Percentiles rank a stretch among this genome's conserved stretches.
Conservation (phyloP, 2,797 vertebrate species). For the Apodemus agrarius region DNA sequence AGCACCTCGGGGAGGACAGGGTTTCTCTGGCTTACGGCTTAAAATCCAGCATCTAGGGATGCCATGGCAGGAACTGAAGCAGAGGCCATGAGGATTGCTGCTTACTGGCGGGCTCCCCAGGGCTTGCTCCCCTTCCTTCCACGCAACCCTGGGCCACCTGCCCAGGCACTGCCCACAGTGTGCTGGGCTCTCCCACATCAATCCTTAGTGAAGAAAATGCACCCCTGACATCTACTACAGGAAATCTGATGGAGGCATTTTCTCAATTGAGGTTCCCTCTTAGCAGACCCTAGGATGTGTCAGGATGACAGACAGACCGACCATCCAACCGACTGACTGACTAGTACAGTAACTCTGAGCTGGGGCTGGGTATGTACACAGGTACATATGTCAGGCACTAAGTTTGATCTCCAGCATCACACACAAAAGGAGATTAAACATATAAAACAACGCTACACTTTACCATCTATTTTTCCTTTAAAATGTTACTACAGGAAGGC, state of each 20-base stretch:
- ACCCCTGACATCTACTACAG: too few relatives aligned
- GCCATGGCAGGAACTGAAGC: background rate
- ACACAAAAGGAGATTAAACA: slow-evolving; percentile 44
- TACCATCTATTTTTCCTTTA: slow-evolving; percentile 29
- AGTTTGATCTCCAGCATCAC: background rate
- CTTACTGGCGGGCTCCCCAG: background rate
- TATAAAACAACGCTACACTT: slow-evolving; percentile 19
- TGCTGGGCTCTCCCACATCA: background rate
- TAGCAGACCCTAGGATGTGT: background rate
- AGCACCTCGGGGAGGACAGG: background rate
- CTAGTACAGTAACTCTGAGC: background rate
- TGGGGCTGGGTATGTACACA: background rate
- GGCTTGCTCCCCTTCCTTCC: background rate
- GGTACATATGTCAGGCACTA: background rate
- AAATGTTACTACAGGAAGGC: background rate
- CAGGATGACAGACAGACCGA: background rate
- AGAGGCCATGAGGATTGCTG: background rate
- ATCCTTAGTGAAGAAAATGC: background rate
- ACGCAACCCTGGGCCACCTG: background rate
- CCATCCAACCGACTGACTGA: background rate
- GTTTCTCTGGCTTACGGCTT: background rate
- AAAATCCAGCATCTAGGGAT: background rate
- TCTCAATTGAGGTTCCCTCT: background rate
- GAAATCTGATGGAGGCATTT: background rate
- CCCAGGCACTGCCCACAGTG: background rate